These are phyloP conservation scores for Thymelicus lineola DNA, from an alignment of 2,888 invertebrate species.

Conservation along the genomic window DNA sequence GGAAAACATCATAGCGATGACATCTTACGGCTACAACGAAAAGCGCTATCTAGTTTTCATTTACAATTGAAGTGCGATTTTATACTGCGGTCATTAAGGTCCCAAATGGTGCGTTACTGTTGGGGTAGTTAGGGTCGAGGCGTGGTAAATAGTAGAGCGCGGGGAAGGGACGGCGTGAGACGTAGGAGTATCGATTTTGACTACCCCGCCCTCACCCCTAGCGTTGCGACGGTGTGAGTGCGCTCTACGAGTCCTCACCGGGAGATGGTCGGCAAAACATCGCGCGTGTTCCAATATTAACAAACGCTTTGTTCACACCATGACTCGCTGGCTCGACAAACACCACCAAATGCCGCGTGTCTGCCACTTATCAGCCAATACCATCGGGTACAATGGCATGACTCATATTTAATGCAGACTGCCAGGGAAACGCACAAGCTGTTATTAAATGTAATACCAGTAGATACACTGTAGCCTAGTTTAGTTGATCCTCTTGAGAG, in stretches of 20 bases:
- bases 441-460: too few species aligned
- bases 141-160: constrained; percentile 67
- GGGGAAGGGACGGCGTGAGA: constrained; percentile 70
- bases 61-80: constrained; percentile 64
- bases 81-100: constrained; percentile 73
- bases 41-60: constrained; percentile 48
- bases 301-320: constrained; percentile 68
- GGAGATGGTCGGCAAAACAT: constrained; percentile 64
- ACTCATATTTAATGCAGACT: constrained; percentile 17
- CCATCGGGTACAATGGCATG: constrained; percentile 7
- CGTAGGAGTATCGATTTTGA: constrained; percentile 83
- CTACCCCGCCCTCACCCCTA: constrained; percentile 79
- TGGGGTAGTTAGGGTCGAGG: constrained; percentile 81
- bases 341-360: constrained; percentile 26
- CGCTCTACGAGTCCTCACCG: constrained; percentile 68
- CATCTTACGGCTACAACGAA: constrained; percentile 48
- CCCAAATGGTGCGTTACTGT: constrained; percentile 73
- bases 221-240: constrained; percentile 81
- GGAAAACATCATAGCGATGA: constrained; percentile 57
- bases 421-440: neutral
- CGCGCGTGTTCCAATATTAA: constrained; percentile 66
- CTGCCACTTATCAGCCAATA: constrained; percentile 22
- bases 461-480: too few species aligned
- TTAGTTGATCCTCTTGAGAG: too few species aligned
- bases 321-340: constrained; percentile 23